These are phyloP conservation scores for Holothuria scabra DNA, from an alignment of 53 echinoderm and acorn worm species.

Conservation along the genomic window DNA sequence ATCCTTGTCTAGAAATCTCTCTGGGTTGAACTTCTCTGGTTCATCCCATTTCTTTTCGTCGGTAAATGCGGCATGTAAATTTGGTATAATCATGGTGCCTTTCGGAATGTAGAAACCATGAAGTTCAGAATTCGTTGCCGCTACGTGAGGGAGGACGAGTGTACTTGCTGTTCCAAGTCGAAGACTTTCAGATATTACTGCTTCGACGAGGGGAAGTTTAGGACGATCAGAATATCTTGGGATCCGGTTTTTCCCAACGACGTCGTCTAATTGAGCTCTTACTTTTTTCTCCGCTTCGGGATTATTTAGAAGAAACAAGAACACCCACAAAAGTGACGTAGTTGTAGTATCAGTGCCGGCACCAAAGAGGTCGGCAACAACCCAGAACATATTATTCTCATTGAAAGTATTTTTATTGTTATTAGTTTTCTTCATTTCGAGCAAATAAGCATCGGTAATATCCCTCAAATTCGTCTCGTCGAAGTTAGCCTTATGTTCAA, in stretches of 20 bases:
- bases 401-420: conserved; percentile 1
- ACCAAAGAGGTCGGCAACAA: conserved; percentile 22
- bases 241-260: conserved; percentile 10
- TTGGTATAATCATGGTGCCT: conserved; percentile 21
- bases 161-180: conserved; percentile 22
- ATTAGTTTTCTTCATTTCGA: conserved; percentile 23
- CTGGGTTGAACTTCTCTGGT: conserved; percentile 29
- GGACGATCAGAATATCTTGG: conserved; percentile 31
- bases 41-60: background rate
- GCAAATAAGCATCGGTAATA: conserved; percentile 33
- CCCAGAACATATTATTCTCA: conserved; percentile 39
- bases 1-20: conserved; percentile 41
- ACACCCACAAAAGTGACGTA: conserved; percentile 20
- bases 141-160: conserved; percentile 13
- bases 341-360: conserved; percentile 44
- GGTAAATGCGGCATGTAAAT: background rate
- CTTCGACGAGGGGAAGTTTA: conserved; percentile 28
- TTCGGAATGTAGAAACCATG: conserved; percentile 12
- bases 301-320: conserved; percentile 25
- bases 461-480: background rate
- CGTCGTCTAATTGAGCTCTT: background rate
- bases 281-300: conserved; percentile 10
- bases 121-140: background rate
- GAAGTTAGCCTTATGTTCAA: conserved; percentile 5
- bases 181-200: conserved; percentile 15